These are phyloP conservation scores for Crocallis elinguaria DNA, from an alignment of 2,888 invertebrate species.

Conservation along the genomic window DNA sequence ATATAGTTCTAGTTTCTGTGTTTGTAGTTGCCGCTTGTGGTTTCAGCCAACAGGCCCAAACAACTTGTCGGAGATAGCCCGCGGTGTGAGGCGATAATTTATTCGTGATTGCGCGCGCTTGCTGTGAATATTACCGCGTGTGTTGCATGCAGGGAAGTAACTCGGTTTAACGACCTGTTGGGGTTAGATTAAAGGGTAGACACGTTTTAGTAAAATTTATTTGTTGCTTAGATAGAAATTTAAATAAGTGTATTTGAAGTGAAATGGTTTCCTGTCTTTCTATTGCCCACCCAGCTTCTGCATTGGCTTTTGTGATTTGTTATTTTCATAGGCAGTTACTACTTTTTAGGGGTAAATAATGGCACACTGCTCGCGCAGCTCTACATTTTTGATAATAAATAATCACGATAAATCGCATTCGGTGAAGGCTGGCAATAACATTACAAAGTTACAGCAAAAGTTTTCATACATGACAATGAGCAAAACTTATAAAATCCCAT, in stretches of 20 bases:
- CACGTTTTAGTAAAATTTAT: neutral
- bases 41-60: neutral
- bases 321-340: too few relatives aligned
- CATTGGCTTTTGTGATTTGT: too few relatives aligned
- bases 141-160: neutral
- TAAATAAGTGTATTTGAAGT: neutral
- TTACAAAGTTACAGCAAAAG: too few relatives aligned
- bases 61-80: conserved; percentile 7
- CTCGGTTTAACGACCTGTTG: neutral
- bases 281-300: too few relatives aligned
- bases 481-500: too few relatives aligned
- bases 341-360: too few relatives aligned
- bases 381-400: too few relatives aligned
- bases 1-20: neutral
- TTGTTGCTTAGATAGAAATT: neutral
- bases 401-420: too few relatives aligned
- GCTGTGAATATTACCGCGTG: conserved; percentile 10
- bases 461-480: too few relatives aligned
- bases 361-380: too few relatives aligned
- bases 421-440: too few relatives aligned
- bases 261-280: neutral
- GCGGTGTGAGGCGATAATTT: conserved; percentile 25
- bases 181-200: neutral
- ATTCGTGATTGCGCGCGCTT: conserved; percentile 25
- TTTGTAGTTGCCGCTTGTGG: neutral